Evolutionary conservation across 2,888 invertebrate genomes (phyloP), one percentile per base, ranked within the genome.

Genomic region (Nematopogon swammerdamellus): DNA sequence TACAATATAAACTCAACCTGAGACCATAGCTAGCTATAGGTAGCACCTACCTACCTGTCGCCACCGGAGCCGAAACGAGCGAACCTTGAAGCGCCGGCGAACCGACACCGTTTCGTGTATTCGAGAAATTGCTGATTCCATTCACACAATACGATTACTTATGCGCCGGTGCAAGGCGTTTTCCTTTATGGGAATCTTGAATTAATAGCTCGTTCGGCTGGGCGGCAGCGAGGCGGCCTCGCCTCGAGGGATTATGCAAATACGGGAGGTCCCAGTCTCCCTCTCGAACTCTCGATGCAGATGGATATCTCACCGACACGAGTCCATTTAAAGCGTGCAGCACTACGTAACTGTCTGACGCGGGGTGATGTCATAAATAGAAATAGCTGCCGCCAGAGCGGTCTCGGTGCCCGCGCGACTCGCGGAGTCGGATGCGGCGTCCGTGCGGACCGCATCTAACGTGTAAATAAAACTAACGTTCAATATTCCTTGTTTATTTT

Each of bases 281-380:
- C n/a, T n/a, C n/a, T n/a, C n/a, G n/a, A n/a, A n/a, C n/a, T 69
- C 71, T 49, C 54, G 55, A 55, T 73, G 72, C 72, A 79, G 72
- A 72, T 46, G 46, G 19, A 46, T 74, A 70, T 75, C 73, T 74
- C 69, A 36, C 49, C 68, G 68, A 65, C 29, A 18, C 72, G 70
- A 66, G 69, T 73, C 81, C 81, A 80, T 81, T 81, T 81, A 80
- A 81, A 81, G 81, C 76, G 74, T 73, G 79, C 77, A 73, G 69
- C 77, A 77, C 75, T 77, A 80, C 80, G 79, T 77, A 77, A 80
- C 57, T 51, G 72, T 70, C 72, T 71, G 72, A 72, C 70, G 69
- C 72, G 65, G 65, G 70, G 72, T 82, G 82, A 82, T 82, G 82
- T 82, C 82, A 82, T 79, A 70, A 72, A 76, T 76, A 76, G 77